Base-by-base conservation (phyloP, 2,113 vertebrate species). In the Ancistrus triradiatus region DNA sequence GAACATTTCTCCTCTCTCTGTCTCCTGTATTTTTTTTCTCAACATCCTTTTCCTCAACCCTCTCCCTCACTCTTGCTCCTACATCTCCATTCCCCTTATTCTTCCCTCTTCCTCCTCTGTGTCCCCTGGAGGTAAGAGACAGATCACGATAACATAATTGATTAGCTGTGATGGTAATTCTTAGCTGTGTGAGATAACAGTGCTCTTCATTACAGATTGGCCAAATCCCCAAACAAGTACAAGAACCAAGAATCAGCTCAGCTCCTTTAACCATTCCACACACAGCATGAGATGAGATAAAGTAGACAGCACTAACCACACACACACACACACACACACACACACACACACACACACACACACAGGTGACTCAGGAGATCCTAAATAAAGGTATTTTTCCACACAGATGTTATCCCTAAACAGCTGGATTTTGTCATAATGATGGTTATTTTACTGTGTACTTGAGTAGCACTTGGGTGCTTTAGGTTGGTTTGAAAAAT, bases 101-200 rank as follows among this genome's bases (percentile, higher is more conserved):
- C 17, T 62, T 19, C 27, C 4, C 42, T 2, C 17, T 66, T 37
- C 44, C 22, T 37, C 40, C 38, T 56, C 28, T 59, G 35, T 22
- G 22, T 62, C 59, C 46, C 51, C n/a, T 24, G n/a, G 1, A 38
- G 24, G 24, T 15, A 52, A 49, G 59, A 46, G 50, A 35, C 48
- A 37, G 33, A 18, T 64, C 52, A 72, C 24, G 65, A 73, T 28
- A 63, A 57, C 47, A 59, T 69, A 74, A 69, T 63, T 65, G 56
- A 68, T 69, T 27, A 19, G 42, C 57, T 18, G 37, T 68, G 19
- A 42, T 69, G 70, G 58, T 74, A 65, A 81, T 63, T 71, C 19
- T 70, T 31, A 37, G 17, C 56, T 50, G 62, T 27, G 33, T 15
- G 14, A 66, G 24, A 61, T 22, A 73, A 3, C 7, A 9, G 14